These are phyloP conservation scores for Cassiopea andromeda DNA, from an alignment of 30 jellyfish, hydroid and myxozoan species.

Conservation along the genomic window DNA sequence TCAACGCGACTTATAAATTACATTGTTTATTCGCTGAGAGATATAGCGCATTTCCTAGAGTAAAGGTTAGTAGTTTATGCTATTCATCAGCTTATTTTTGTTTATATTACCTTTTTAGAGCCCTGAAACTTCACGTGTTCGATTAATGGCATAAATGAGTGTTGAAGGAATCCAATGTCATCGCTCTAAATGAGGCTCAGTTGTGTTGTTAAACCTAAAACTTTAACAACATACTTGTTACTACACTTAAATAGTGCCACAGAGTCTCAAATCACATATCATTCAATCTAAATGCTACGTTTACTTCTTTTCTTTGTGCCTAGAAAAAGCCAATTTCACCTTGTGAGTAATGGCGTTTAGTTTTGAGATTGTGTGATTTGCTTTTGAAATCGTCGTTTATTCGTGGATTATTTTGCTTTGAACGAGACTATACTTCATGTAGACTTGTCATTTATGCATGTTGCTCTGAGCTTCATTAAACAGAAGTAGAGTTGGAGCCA, in stretches of 20 bases:
- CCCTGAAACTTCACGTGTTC: not conserved
- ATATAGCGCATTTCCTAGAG: not conserved
- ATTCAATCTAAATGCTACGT: too few species aligned
- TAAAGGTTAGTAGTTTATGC: not conserved
- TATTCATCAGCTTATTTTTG: not conserved
- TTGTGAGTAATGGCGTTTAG: not conserved
- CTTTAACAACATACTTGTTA: too few species aligned
- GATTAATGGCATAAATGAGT: not conserved
- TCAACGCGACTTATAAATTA: not conserved
- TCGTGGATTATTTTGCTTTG: not conserved
- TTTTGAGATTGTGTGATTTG: not conserved
- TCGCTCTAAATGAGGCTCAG: not conserved
- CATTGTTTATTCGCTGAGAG: not conserved
- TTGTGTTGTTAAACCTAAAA: not conserved
- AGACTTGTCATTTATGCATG: not conserved
- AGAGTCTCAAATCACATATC: too few species aligned
- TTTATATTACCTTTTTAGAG: not conserved
- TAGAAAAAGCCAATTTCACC: not conserved
- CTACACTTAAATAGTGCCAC: too few species aligned
- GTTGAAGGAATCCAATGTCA: not conserved
- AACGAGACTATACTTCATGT: not conserved
- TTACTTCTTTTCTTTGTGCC: not conserved
- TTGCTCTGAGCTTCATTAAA: not conserved
- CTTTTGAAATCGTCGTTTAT: not conserved
- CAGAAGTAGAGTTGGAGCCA: not conserved